Base-by-base conservation (phyloP, 1,140 invertebrate species). In the Drosophila neocordata region DNA sequence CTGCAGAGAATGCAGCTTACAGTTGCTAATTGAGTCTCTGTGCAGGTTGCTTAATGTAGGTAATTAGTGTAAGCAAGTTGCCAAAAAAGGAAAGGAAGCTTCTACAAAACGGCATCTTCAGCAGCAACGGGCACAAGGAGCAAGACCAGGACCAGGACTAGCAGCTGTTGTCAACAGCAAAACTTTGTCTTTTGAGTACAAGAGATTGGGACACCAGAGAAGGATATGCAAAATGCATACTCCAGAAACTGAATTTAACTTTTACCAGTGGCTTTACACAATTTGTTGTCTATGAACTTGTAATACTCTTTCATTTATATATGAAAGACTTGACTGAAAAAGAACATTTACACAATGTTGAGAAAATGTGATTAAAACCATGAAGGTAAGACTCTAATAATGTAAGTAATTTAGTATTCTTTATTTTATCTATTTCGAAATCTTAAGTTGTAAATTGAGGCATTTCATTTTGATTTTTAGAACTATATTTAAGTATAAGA, bases 21-120 rank as follows among this genome's bases (percentile, higher is more conserved):
- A 73, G 78, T 76, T 87, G 83, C 78, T 85, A 85, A 85, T 85
- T 85, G 82, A 85, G 82, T 85, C 75, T 69, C 77, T 84, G 78
- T 88, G 82, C 82, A 87, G 82, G 74, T 85, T 71, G 65, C 65
- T 65, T 85, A 87, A 85, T 82, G 82, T 81, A 72, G 83, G 82
- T 85, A 85, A 85, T 85, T 85, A 85, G 78, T 71, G 78, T 56
- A 52, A 55, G 68, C 65, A 69, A 72, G 41, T 79, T 71, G 72
- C 69, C 64, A 58, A 77, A 75, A 81, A 67, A 66, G n/a, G n/a
- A 77, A 64, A 11, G 20, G 6, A 58, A 27, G 48, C 27, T 31
- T 3, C 4, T 3, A 3, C 27, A 31, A 60, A 48, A 15, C 41
- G 15, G 41, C 41, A 44, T 44, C 41, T 15, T 44, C 41, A 44